Conservation (phyloP, 2,113 vertebrate species). For the Myotis davidii region DNA sequence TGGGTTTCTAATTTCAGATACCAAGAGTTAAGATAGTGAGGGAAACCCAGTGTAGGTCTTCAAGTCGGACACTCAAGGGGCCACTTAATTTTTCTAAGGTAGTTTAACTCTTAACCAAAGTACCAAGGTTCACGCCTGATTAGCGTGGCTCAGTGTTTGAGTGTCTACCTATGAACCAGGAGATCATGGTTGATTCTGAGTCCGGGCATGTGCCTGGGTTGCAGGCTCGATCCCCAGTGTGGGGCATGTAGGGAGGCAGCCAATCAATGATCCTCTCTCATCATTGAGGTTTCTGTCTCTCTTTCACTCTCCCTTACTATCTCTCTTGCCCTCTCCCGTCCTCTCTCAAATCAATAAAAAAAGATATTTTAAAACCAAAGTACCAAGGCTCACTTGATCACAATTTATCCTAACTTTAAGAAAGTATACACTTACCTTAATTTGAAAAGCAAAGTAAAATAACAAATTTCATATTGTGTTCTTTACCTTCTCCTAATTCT, state of each 20-base stretch:
- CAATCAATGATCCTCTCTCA: too few relatives aligned
- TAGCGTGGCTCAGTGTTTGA: too few relatives aligned
- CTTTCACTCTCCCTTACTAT: too few relatives aligned
- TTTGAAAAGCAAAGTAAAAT: conserved; percentile 26
- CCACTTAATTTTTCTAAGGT: conserved; percentile 26
- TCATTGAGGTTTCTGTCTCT: too few relatives aligned
- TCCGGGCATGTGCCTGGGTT: too few relatives aligned
- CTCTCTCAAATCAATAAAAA: too few relatives aligned
- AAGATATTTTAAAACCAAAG: not conserved
- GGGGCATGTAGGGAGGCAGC: too few relatives aligned
- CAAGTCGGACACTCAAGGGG: not conserved
- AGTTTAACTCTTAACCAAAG: not conserved
- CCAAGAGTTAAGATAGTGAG: not conserved
- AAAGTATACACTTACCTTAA: not conserved
- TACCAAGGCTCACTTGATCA: not conserved
- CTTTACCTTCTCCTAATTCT: not conserved
- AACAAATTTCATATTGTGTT: not conserved
- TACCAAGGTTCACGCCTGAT: not conserved
- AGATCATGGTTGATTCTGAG: too few relatives aligned
- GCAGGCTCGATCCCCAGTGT: too few relatives aligned
- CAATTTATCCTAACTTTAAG: not conserved
- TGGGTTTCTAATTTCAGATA: not conserved
- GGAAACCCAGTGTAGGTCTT: not conserved
- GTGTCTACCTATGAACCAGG: too few relatives aligned
- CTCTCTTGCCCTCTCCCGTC: too few relatives aligned